phyloP scores from a whole-genome alignment of 2,888 invertebrate genomes.

The Galerucella pusilla region DNA sequence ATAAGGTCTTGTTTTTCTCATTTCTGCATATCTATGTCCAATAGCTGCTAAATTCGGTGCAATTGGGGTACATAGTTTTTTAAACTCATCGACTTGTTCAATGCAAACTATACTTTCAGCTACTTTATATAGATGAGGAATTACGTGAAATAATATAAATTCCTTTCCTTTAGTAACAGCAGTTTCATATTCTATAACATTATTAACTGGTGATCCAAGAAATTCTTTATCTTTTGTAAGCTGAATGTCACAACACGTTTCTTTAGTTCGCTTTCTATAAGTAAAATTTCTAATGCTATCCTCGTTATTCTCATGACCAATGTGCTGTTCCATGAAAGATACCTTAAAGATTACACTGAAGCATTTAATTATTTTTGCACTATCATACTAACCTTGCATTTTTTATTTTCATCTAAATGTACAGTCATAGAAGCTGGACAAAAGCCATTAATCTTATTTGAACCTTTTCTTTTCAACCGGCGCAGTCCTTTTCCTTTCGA shows the following conservation, averaged over 20 bases:
- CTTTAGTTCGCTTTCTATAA: background rate
- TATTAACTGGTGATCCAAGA: background rate
- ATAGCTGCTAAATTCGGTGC: background rate
- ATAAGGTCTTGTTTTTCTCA: background rate
- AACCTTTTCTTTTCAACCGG: background rate
- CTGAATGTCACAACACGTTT: background rate
- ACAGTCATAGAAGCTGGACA: slow-evolving; percentile 5
- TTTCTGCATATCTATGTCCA: background rate
- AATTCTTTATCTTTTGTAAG: background rate
- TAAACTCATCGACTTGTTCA: background rate
- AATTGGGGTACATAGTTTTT: background rate
- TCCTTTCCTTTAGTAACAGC: background rate
- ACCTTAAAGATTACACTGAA: background rate
- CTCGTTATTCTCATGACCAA: slow-evolving; percentile 4
- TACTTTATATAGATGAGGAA: slow-evolving; percentile 5
- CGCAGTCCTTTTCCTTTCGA: background rate
- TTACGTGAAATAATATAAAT: background rate
- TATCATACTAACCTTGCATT: background rate
- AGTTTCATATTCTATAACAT: background rate
- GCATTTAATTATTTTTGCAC: background rate
- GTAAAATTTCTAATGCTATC: background rate
- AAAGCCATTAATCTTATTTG: slow-evolving; percentile 14
- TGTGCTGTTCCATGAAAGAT: background rate
- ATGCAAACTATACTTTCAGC: slow-evolving; percentile 1
- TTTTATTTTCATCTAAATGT: background rate